Evolutionary conservation across 2,888 invertebrate genomes (phyloP).

Genomic region (Drosophila acutilabella): DNA sequence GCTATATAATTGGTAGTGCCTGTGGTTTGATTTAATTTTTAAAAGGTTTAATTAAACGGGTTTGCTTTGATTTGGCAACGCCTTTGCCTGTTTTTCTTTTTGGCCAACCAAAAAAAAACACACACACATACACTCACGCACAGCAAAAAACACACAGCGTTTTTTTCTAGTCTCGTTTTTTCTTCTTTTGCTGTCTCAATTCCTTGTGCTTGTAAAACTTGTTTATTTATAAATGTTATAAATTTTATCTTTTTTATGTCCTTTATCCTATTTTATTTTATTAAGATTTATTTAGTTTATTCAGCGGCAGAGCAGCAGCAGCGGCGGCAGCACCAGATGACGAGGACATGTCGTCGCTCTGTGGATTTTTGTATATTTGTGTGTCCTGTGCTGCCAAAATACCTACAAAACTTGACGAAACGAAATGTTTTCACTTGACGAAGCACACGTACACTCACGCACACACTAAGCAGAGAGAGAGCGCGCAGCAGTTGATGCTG

Average conservation of each 20-base stretch:
- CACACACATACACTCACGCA: conserved; percentile 8
- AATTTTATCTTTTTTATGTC: not conserved
- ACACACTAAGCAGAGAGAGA: not conserved
- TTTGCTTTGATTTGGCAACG: conserved; percentile 66
- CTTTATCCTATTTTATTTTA: conserved; percentile 10
- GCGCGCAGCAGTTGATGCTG: conserved; percentile 25
- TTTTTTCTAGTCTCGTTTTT: conserved; percentile 12
- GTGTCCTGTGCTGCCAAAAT: conserved; percentile 62
- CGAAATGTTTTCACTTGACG: conserved; percentile 76
- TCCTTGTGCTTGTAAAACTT: conserved; percentile 47
- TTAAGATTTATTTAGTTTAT: conserved; percentile 42
- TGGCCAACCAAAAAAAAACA: conserved; percentile 7
- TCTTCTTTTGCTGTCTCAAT: conserved; percentile 29
- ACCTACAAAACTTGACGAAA: conserved; percentile 79
- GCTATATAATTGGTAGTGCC: conserved; percentile 22
- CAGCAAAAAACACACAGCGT: conserved; percentile 12
- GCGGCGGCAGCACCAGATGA: conserved; percentile 59
- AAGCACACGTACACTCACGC: conserved; percentile 43
- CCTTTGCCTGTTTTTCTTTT: conserved; percentile 49
- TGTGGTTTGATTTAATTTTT: conserved; percentile 11
- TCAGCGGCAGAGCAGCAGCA: conserved; percentile 32
- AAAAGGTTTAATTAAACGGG: conserved; percentile 11
- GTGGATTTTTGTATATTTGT: conserved; percentile 48
- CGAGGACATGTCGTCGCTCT: conserved; percentile 46
- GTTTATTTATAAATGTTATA: conserved; percentile 5